Evolutionary conservation across 2,888 invertebrate genomes (phyloP).

Genomic region (Nephrocerus scutellatus): DNA sequence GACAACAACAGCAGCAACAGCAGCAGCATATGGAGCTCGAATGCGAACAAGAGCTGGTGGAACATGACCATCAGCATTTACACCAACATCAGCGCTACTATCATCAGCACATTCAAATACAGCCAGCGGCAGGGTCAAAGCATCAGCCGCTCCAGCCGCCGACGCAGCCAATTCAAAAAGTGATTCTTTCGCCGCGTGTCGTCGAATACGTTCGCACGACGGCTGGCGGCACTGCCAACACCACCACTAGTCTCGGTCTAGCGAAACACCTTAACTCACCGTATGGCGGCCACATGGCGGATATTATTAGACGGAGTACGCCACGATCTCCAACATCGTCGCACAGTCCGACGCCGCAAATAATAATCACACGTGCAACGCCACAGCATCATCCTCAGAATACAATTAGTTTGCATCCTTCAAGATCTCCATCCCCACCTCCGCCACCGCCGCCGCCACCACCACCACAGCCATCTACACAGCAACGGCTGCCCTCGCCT

Average conservation of each 20-base stretch:
- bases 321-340: no score
- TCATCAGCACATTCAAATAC: slow-evolving; percentile 43
- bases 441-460: slow-evolving; percentile 28
- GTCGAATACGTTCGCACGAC: slow-evolving; percentile 35
- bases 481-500: slow-evolving; percentile 22
- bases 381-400: slow-evolving; percentile 20
- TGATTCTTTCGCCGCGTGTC: slow-evolving; percentile 41
- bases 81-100: slow-evolving; percentile 32
- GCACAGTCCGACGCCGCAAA: slow-evolving; percentile 33
- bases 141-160: slow-evolving; percentile 29
- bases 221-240: slow-evolving; percentile 6
- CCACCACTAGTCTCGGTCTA: slow-evolving; percentile 22
- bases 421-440: slow-evolving; percentile 22
- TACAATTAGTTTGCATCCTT: slow-evolving; percentile 18
- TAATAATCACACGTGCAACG: slow-evolving; percentile 40
- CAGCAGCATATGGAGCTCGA: slow-evolving; percentile 14
- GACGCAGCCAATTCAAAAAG: slow-evolving; percentile 36
- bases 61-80: slow-evolving; percentile 15
- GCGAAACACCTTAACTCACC: slow-evolving; percentile 1
- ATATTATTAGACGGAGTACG: no score
- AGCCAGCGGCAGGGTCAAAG: slow-evolving; percentile 27
- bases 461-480: slow-evolving; percentile 11
- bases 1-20: slow-evolving; percentile 18
- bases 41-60: slow-evolving; percentile 15
- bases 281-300: no score